Percentiles rank a stretch among this genome's conserved stretches.
Conservation (phyloP, 2,888 invertebrate species). For the Craniophora ligustri region DNA sequence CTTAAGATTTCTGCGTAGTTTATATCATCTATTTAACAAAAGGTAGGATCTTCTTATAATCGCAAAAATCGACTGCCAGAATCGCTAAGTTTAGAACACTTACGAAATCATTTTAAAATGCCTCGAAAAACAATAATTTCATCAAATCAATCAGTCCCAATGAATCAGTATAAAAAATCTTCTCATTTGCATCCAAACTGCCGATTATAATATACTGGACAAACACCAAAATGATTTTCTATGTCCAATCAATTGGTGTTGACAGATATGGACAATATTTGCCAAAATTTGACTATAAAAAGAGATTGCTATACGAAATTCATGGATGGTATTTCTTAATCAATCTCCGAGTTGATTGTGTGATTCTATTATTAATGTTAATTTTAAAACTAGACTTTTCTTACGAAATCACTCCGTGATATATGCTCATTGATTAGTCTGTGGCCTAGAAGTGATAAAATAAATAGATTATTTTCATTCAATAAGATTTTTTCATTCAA, state of each 20-base stretch:
- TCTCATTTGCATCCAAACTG: slow-evolving; percentile 53
- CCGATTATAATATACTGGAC: slow-evolving; percentile 51
- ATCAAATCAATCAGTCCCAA: slow-evolving; percentile 51
- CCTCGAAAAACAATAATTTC: slow-evolving; percentile 33
- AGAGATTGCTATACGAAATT: slow-evolving; percentile 29
- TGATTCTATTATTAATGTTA: slow-evolving; percentile 36
- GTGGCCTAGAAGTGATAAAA: slow-evolving; percentile 5
- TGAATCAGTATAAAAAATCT: slow-evolving; percentile 38
- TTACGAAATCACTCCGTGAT: slow-evolving; percentile 37
- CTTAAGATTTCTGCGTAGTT: no score
- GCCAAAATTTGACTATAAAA: slow-evolving; percentile 40
- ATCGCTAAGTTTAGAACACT: slow-evolving; percentile 25
- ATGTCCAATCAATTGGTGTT: slow-evolving; percentile 56
- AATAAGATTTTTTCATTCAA: slow-evolving; percentile 1
- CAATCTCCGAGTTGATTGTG: slow-evolving; percentile 46
- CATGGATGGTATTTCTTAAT: slow-evolving; percentile 51
- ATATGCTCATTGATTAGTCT: slow-evolving; percentile 45
- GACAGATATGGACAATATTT: slow-evolving; percentile 48
- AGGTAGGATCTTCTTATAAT: no score
- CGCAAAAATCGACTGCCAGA: no score
- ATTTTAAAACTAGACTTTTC: slow-evolving; percentile 49
- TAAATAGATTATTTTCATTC: slow-evolving; percentile 23
- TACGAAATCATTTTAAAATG: slow-evolving; percentile 35
- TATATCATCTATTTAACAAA: no score
- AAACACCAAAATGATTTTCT: slow-evolving; percentile 47